These are phyloP conservation scores for Haliaeetus leucogaster DNA, from an alignment of 2,113 vertebrate genomes.

Conservation along the genomic window DNA sequence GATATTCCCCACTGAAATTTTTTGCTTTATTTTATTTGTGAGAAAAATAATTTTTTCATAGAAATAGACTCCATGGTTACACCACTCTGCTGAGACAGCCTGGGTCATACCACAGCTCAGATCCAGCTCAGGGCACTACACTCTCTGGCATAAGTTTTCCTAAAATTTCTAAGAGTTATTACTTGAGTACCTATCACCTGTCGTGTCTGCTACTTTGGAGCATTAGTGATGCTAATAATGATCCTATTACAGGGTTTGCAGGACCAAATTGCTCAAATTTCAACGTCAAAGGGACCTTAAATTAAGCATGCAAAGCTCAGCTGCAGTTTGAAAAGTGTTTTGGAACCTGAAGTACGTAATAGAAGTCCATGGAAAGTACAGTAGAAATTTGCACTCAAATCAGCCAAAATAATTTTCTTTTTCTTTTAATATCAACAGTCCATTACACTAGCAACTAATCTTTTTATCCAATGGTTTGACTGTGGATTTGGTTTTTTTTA, in stretches of 20 bases:
- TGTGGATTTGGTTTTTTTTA: not conserved
- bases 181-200: not conserved
- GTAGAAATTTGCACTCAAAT: not conserved
- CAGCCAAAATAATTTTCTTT: not conserved
- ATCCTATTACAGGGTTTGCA: not conserved
- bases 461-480: not conserved
- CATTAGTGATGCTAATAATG: not conserved
- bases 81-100: not conserved
- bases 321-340: not conserved
- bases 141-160: not conserved
- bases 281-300: not conserved
- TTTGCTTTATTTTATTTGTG: not conserved
- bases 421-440: not conserved
- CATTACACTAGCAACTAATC: not conserved
- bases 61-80: not conserved
- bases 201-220: not conserved
- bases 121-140: not conserved
- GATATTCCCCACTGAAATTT: not conserved
- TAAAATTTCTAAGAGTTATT: not conserved
- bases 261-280: not conserved
- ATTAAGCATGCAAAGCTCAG: not conserved
- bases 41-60: not conserved
- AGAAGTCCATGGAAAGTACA: not conserved
- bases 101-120: not conserved
- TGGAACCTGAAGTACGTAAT: not conserved